Conservation (phyloP, 2,113 vertebrate species). For the Rafetus swinhoei region DNA sequence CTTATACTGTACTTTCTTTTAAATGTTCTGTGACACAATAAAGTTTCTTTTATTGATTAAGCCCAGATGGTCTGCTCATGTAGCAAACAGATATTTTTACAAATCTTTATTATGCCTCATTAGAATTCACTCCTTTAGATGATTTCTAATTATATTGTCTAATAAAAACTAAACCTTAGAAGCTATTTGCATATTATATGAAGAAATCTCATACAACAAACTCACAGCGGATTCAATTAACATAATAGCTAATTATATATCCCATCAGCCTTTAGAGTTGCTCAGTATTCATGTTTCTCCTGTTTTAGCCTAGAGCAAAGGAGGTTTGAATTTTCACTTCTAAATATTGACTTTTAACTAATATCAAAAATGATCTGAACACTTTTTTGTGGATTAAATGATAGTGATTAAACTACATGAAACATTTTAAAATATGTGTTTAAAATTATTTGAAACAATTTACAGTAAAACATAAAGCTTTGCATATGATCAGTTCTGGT, state of each 20-base stretch:
- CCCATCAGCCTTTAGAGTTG: slow-evolving; percentile 85
- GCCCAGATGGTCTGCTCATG: slow-evolving; percentile 66
- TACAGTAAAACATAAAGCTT: slow-evolving; percentile 36
- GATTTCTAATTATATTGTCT: slow-evolving; percentile 84
- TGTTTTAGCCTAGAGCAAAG: slow-evolving; percentile 82
- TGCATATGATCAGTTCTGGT: neutral
- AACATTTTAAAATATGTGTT: slow-evolving; percentile 62
- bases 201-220: slow-evolving; percentile 85
- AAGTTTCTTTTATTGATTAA: slow-evolving; percentile 64
- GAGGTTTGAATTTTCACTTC: slow-evolving; percentile 77
- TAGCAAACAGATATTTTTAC: slow-evolving; percentile 68
- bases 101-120: slow-evolving; percentile 74
- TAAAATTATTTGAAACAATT: slow-evolving; percentile 44
- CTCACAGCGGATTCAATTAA: slow-evolving; percentile 85
- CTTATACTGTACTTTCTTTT: slow-evolving; percentile 55
- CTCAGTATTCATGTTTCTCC: slow-evolving; percentile 81
- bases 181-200: slow-evolving; percentile 88
- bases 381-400: slow-evolving; percentile 79
- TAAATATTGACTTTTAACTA: slow-evolving; percentile 85
- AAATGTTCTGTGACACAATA: neutral
- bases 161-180: slow-evolving; percentile 81
- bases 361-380: slow-evolving; percentile 76
- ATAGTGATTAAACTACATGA: slow-evolving; percentile 66
- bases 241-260: slow-evolving; percentile 87
- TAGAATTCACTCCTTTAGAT: slow-evolving; percentile 77